Evolutionary conservation across 2,113 vertebrate genomes (phyloP).

Genomic region (Anseranas semipalmata): DNA sequence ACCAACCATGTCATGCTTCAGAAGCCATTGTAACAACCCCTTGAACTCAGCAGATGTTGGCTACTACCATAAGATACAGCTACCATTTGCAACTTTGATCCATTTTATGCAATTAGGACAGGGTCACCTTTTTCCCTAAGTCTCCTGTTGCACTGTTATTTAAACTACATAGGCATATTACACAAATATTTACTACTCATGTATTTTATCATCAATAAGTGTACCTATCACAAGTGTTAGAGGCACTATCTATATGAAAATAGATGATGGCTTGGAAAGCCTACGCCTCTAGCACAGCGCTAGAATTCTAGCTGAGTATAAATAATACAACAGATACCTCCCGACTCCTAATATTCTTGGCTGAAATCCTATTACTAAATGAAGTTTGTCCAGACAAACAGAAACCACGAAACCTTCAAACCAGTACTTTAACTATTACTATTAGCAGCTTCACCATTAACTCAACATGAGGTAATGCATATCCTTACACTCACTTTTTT

Average conservation of each 20-base stretch:
- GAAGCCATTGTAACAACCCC: not conserved
- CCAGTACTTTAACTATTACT: not conserved
- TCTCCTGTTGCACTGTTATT: not conserved
- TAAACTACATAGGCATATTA: not conserved
- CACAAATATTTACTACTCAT: not conserved
- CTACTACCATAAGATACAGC: not conserved
- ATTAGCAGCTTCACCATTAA: not conserved
- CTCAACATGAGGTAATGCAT: not conserved
- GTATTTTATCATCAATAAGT: not conserved
- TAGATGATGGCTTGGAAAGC: not conserved
- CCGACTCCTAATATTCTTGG: not conserved
- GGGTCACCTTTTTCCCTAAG: not conserved
- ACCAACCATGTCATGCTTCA: not conserved
- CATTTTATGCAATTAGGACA: not conserved
- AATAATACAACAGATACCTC: not conserved
- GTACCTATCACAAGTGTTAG: not conserved
- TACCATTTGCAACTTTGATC: not conserved
- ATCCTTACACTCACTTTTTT: not conserved
- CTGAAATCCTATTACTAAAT: not conserved
- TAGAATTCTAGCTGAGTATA: not conserved
- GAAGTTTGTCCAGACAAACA: not conserved
- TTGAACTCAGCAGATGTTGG: not conserved
- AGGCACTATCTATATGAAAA: not conserved
- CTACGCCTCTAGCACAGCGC: not conserved
- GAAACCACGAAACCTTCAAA: not conserved